These are phyloP conservation scores for Anoncus sp. DNA, from an alignment of 2,888 invertebrate genomes.

Conservation along the genomic window DNA sequence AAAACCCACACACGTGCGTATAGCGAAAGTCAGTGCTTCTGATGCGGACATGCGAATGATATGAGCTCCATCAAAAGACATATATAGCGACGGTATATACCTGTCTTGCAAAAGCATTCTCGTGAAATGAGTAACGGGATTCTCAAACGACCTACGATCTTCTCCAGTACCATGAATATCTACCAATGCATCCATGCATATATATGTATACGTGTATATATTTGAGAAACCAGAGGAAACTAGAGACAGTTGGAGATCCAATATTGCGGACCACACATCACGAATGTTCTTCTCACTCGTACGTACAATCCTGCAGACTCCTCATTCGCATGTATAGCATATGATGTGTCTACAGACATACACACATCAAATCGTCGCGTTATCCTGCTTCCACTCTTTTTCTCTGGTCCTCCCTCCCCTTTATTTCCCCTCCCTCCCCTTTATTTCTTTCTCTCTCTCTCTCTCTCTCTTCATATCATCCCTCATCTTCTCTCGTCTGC, in stretches of 20 bases:
- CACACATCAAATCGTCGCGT: slow-evolving; percentile 18
- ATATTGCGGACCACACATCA: slow-evolving; percentile 30
- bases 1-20: no score
- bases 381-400: neutral
- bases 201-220: no score
- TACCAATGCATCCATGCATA: neutral
- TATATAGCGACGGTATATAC: slow-evolving; percentile 2
- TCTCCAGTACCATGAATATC: slow-evolving; percentile 20
- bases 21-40: no score
- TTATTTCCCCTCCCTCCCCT: neutral
- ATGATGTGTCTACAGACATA: neutral
- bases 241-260: slow-evolving; percentile 29
- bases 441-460: neutral
- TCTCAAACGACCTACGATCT: slow-evolving; percentile 25
- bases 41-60: neutral
- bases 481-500: slow-evolving; percentile 2
- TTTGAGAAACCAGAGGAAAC: slow-evolving; percentile 10
- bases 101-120: slow-evolving; percentile 11
- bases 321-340: slow-evolving; percentile 8
- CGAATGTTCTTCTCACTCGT: slow-evolving; percentile 24
- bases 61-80: slow-evolving; percentile 1
- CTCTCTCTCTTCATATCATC: slow-evolving; percentile 23
- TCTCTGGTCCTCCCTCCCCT: neutral
- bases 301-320: slow-evolving; percentile 23
- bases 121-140: slow-evolving; percentile 37